Evolutionary conservation across 2,797 vertebrate species (phyloP).

Genomic region (Coendou prehensilis): DNA sequence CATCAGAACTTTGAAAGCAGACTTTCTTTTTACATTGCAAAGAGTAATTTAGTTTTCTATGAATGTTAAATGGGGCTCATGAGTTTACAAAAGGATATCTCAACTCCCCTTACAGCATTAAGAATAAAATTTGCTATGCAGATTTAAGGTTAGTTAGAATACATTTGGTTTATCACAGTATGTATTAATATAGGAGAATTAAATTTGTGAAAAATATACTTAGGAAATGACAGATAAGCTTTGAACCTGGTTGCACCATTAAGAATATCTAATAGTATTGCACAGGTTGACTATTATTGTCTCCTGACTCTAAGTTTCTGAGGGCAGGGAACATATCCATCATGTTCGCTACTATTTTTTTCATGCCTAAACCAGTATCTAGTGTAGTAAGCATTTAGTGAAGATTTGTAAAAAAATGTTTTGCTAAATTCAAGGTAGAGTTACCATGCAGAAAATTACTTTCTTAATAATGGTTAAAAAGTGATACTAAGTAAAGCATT

Average conservation of each 20-base stretch:
- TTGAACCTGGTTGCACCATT: not conserved
- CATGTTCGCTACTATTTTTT: not conserved
- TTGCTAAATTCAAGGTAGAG: conserved; percentile 29
- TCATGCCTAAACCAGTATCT: not conserved
- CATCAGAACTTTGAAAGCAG: not conserved
- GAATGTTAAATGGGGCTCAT: conserved; percentile 51
- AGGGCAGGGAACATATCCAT: not conserved
- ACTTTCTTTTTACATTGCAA: not conserved
- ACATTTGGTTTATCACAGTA: not conserved
- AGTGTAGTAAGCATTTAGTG: not conserved
- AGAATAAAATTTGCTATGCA: not conserved
- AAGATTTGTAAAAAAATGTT: not conserved
- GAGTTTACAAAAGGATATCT: not conserved
- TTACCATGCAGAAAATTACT: conserved; percentile 41
- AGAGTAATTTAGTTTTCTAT: conserved; percentile 29
- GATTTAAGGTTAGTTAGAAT: conserved; percentile 6
- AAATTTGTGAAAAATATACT: conserved; percentile 42
- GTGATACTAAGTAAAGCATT: not conserved
- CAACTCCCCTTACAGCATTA: not conserved
- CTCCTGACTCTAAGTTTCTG: not conserved
- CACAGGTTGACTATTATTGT: not conserved
- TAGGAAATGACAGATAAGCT: conserved; percentile 32
- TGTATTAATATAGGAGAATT: conserved; percentile 9
- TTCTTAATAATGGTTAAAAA: conserved; percentile 36
- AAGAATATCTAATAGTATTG: not conserved